Evolutionary conservation across 2,113 vertebrate genomes (phyloP).

Genomic region (Ptilorrhoa leucosticta): DNA sequence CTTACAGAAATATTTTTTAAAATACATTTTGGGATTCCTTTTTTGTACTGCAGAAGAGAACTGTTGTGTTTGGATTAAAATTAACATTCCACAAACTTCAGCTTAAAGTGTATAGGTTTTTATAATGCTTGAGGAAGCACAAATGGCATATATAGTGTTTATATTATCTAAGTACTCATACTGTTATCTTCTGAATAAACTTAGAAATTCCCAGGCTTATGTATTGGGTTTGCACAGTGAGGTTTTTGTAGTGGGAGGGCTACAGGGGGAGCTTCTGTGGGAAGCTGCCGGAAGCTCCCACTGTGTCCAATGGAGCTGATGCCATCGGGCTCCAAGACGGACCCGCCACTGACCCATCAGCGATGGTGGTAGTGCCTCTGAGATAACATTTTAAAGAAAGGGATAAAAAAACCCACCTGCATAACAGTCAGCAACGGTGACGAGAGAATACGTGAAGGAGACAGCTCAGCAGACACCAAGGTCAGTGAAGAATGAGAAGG

Average conservation of each 20-base stretch:
- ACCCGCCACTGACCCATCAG: fast-evolving
- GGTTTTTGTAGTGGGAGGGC: background rate
- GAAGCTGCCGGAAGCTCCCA: background rate
- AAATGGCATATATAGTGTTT: background rate
- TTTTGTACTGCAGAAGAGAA: background rate
- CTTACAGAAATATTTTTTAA: background rate
- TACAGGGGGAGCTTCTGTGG: background rate
- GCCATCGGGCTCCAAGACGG: fast-evolving
- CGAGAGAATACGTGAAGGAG: background rate
- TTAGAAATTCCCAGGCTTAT: background rate
- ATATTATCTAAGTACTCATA: background rate
- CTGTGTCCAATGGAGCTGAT: fast-evolving
- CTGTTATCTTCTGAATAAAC: background rate
- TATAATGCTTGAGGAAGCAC: background rate
- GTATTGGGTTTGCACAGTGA: fast-evolving
- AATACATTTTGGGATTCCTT: background rate
- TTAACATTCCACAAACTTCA: background rate
- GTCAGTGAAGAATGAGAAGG: background rate
- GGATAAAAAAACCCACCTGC: background rate
- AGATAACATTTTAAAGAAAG: background rate
- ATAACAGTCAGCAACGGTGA: background rate
- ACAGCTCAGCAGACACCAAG: background rate
- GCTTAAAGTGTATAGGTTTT: background rate
- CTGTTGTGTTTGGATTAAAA: background rate
- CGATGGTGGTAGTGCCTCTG: fast-evolving